Evolutionary conservation across 2,888 invertebrate genomes (phyloP).

Genomic region (Chloroclystis v-ata): DNA sequence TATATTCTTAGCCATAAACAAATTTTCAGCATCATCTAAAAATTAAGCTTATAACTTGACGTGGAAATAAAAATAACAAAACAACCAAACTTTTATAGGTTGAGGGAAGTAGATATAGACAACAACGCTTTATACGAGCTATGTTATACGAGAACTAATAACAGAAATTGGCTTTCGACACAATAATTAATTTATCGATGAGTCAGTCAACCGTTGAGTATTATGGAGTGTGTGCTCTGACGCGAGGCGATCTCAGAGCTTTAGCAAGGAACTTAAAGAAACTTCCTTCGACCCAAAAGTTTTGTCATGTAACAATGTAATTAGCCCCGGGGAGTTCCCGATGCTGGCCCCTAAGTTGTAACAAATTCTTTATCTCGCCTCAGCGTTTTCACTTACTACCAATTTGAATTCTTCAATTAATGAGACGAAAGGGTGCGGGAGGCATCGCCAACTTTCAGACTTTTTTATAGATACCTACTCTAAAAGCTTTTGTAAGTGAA

Average conservation of each 20-base stretch:
- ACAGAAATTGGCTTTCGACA: constrained; percentile 12
- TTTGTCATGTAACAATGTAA: constrained; percentile 74
- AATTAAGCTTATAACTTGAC: no score
- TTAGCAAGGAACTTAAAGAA: constrained; percentile 65
- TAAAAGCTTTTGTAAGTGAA: constrained; percentile 12
- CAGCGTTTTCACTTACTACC: constrained; percentile 57
- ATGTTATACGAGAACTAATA: constrained; percentile 5
- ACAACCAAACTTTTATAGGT: no score
- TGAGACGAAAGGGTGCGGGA: constrained; percentile 35
- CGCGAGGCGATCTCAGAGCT: constrained; percentile 57
- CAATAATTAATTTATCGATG: constrained; percentile 27
- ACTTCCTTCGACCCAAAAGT: constrained; percentile 68
- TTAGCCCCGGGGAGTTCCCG: constrained; percentile 69
- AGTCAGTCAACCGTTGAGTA: constrained; percentile 44
- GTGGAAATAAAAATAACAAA: no score
- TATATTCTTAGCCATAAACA: no score
- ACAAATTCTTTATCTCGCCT: constrained; percentile 69
- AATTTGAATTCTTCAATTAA: constrained; percentile 51
- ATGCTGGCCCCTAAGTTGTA: constrained; percentile 54
- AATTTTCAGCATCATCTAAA: no score
- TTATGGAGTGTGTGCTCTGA: constrained; percentile 48
- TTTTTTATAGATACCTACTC: constrained; percentile 17
- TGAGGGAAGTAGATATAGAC: no score
- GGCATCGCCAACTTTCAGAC: constrained; percentile 18
- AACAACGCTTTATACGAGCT: neutral